These are phyloP conservation scores for Chrysina gloriosa DNA, from an alignment of 2,888 invertebrate species.

Conservation along the genomic window DNA sequence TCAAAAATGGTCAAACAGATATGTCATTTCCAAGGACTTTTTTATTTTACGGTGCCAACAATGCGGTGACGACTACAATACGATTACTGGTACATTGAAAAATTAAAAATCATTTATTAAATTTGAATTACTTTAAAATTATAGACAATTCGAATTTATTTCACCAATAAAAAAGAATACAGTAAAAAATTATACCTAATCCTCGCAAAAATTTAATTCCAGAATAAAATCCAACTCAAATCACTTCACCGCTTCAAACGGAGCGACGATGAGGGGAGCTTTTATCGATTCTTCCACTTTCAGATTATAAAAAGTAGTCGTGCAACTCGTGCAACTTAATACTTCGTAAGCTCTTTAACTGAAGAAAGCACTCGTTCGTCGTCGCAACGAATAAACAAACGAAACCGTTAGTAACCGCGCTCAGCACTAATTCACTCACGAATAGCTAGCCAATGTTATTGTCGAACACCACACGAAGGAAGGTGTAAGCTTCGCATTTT, in stretches of 20 bases:
- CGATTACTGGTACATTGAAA: too few relatives aligned
- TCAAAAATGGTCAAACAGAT: too few relatives aligned
- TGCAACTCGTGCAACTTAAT: too few relatives aligned
- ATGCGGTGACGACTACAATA: too few relatives aligned
- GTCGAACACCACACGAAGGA: background rate
- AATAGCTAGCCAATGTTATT: background rate
- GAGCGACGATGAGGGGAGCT: background rate
- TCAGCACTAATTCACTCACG: background rate
- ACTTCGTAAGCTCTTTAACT: too few relatives aligned
- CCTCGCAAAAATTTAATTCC: background rate
- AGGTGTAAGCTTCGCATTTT: slow-evolving; percentile 24
- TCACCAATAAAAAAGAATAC: too few relatives aligned
- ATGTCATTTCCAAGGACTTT: too few relatives aligned
- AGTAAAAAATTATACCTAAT: too few relatives aligned
- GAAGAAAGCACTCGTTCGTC: background rate
- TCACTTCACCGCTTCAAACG: background rate
- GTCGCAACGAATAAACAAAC: background rate
- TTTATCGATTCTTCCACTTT: background rate
- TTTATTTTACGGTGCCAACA: too few relatives aligned
- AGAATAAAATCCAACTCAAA: background rate
- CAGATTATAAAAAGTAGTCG: background rate
- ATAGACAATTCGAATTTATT: too few relatives aligned
- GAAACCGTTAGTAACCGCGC: slow-evolving; percentile 2
- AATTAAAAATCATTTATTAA: too few relatives aligned
- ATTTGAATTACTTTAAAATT: too few relatives aligned